Conservation (phyloP, 53 echinoderm and acorn worm genomes). For the Echinometra lucunter region DNA sequence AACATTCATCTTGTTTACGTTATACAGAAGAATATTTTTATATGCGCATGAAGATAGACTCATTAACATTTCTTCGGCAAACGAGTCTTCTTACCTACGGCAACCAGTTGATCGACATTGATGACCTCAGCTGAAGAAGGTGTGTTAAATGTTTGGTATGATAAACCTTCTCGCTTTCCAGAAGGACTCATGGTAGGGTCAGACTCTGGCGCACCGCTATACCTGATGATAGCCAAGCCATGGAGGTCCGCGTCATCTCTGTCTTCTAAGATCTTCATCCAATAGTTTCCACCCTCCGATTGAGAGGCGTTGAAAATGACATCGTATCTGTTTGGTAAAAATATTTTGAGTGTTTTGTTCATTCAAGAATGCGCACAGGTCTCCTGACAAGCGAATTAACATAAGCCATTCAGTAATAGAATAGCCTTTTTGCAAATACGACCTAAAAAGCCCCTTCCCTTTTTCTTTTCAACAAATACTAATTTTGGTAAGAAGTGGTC, state of each 20-base stretch:
- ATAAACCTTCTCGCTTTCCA: neutral
- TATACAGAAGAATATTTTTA: too few species aligned
- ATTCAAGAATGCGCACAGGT: too few species aligned
- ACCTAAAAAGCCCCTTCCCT: too few species aligned
- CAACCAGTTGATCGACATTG: neutral
- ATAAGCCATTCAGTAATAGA: too few species aligned
- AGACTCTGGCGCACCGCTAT: neutral
- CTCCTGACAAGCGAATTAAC: too few species aligned
- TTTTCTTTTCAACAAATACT: too few species aligned
- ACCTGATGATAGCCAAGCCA: constrained; percentile 36
- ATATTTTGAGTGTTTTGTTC: too few species aligned
- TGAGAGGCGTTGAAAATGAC: constrained; percentile 69
- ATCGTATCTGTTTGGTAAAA: constrained; percentile 45
- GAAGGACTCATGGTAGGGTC: neutral
- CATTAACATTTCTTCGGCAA: too few species aligned
- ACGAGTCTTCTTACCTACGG: neutral
- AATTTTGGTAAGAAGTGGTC: too few species aligned
- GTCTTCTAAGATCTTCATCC: constrained; percentile 60
- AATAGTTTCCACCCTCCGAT: constrained; percentile 66
- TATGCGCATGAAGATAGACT: too few species aligned
- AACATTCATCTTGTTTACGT: too few species aligned
- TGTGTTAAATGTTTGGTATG: neutral
- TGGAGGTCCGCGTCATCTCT: neutral
- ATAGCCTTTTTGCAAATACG: too few species aligned
- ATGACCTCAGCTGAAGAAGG: constrained; percentile 31